Evolutionary conservation across 2,888 invertebrate species (phyloP).

Genomic region (Neuroscelio doddi): DNA sequence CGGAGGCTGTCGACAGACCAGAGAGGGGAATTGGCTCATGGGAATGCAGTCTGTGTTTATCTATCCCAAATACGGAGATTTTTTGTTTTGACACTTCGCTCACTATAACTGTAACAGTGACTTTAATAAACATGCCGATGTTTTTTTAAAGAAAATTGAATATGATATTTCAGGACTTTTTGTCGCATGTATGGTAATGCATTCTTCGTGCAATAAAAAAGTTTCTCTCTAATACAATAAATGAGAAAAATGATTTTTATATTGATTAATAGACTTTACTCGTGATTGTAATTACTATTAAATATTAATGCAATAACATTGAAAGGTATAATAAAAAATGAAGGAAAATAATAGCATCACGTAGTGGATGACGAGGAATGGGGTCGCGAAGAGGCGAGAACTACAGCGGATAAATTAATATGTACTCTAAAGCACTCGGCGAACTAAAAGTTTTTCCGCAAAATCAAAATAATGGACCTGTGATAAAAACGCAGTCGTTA

Average conservation of each 20-base stretch:
- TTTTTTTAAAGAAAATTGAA: too few species aligned
- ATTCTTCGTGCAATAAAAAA: too few species aligned
- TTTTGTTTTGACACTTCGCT: slow-evolving; percentile 21
- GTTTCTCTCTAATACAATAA: too few species aligned
- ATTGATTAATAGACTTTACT: too few species aligned
- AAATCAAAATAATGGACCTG: slow-evolving; percentile 56
- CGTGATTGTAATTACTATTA: too few species aligned
- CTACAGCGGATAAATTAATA: slow-evolving; percentile 55
- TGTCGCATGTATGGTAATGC: too few species aligned
- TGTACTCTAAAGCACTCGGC: slow-evolving; percentile 56
- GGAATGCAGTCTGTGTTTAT: slow-evolving; percentile 19
- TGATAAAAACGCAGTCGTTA: slow-evolving; percentile 55
- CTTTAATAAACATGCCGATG: too few species aligned
- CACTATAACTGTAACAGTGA: slow-evolving; percentile 14
- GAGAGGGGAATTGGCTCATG: slow-evolving; percentile 10
- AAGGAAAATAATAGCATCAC: background rate
- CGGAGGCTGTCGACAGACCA: slow-evolving; percentile 4
- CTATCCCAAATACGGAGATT: slow-evolving; percentile 19
- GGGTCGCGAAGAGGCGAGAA: slow-evolving; percentile 30
- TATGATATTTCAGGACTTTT: too few species aligned
- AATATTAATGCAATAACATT: too few species aligned
- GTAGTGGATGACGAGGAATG: slow-evolving; percentile 26
- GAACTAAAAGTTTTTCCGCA: slow-evolving; percentile 51
- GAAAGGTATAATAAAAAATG: too few species aligned
- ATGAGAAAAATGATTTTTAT: too few species aligned